phyloP scores from a whole-genome alignment of 2,888 invertebrate species.

The Tubulanus polymorphus region DNA sequence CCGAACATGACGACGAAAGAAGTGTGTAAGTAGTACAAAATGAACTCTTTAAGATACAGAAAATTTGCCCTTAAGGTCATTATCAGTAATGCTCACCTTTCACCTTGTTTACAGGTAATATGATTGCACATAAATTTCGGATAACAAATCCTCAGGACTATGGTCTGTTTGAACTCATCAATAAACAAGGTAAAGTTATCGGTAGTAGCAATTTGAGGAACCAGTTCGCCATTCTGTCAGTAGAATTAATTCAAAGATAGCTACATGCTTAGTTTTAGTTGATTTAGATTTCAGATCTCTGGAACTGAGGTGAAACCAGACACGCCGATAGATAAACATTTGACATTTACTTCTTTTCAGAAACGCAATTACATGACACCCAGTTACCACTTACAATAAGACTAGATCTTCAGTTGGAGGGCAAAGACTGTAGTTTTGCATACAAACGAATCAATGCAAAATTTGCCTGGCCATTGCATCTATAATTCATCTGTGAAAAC shows the following conservation, averaged over 20 bases:
- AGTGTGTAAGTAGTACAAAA: slow-evolving; percentile 69
- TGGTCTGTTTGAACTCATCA: slow-evolving; percentile 82
- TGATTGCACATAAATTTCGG: slow-evolving; percentile 89
- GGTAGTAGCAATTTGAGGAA: no score
- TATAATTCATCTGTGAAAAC: no score
- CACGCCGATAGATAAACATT: no score
- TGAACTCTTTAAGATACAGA: background rate
- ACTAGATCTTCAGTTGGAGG: slow-evolving; percentile 58
- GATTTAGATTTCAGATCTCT: no score
- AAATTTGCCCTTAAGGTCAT: background rate
- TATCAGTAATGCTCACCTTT: slow-evolving; percentile 1
- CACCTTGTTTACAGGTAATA: slow-evolving; percentile 53
- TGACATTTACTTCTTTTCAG: no score
- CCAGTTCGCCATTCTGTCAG: no score
- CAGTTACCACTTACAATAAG: slow-evolving; percentile 88
- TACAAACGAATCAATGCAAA: slow-evolving; percentile 94
- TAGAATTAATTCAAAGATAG: no score
- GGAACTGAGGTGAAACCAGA: no score
- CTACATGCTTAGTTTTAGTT: no score
- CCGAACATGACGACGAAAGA: slow-evolving; percentile 90
- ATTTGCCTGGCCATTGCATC: slow-evolving; percentile 82
- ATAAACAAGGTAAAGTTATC: slow-evolving; percentile 87
- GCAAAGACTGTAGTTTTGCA: slow-evolving; percentile 84
- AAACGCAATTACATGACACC: slow-evolving; percentile 80
- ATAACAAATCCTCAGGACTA: slow-evolving; percentile 97